phyloP scores from a whole-genome alignment of 2,888 invertebrate species.

The Tinea trinotella region DNA sequence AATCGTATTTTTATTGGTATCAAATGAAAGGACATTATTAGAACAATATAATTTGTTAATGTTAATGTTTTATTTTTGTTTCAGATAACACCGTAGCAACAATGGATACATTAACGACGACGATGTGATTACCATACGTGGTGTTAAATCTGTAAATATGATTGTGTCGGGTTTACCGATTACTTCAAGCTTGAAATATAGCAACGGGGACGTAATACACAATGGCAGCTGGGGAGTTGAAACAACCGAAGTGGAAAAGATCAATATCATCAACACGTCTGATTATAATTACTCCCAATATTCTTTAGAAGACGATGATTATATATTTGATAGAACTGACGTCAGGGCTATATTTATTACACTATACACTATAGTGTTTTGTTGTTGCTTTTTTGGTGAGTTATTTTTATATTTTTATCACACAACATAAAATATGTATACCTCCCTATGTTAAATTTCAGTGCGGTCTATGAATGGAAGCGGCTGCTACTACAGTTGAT shows the following conservation, averaged over 20 bases:
- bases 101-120: neutral
- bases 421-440: neutral
- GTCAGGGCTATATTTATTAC: conserved; percentile 82
- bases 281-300: conserved; percentile 25
- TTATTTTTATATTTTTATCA: conserved; percentile 27
- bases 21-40: too few species aligned
- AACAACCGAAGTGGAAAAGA: conserved; percentile 7
- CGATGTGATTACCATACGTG: neutral
- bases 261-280: conserved; percentile 6
- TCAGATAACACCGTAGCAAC: conserved; percentile 2
- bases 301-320: conserved; percentile 67
- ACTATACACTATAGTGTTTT: conserved; percentile 83
- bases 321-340: conserved; percentile 82
- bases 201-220: neutral
- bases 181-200: conserved; percentile 9
- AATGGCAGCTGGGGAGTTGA: neutral
- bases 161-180: conserved; percentile 9
- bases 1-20: too few species aligned
- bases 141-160: conserved; percentile 1
- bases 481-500: too few species aligned
- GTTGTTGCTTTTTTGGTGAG: conserved; percentile 89
- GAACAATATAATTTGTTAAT: too few species aligned
- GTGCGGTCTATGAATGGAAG: too few species aligned
- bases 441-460: too few species aligned
- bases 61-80: neutral